These are phyloP conservation scores for Nettapus auritus DNA, from an alignment of 2,113 vertebrate genomes.

Conservation along the genomic window DNA sequence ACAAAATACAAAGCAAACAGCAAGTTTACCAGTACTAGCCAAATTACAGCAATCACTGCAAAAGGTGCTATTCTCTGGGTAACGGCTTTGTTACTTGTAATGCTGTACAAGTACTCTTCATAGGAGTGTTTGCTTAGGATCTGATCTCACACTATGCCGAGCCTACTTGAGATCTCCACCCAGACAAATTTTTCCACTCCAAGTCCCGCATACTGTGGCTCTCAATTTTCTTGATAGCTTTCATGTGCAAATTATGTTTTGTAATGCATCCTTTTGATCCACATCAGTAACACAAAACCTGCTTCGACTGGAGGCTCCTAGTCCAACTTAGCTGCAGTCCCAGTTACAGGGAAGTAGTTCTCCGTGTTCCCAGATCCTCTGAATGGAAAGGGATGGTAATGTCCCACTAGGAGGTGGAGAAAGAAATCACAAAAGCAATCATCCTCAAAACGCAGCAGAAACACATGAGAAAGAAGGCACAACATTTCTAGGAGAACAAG, in stretches of 20 bases:
- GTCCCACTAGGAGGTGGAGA: neutral
- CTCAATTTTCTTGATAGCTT: neutral
- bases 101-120: neutral
- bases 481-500: neutral
- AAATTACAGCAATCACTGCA: neutral
- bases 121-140: neutral
- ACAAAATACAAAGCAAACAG: neutral
- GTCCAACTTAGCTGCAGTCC: neutral
- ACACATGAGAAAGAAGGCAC: neutral
- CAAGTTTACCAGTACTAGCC: neutral
- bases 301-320: neutral
- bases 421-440: neutral
- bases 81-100: neutral
- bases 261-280: neutral
- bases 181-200: neutral
- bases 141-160: neutral
- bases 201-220: neutral
- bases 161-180: neutral
- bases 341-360: neutral
- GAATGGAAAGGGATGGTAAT: neutral
- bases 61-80: neutral
- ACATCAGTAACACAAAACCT: neutral
- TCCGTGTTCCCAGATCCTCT: neutral
- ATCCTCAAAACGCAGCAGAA: neutral
- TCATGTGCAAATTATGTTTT: neutral